These are phyloP conservation scores for Ecdyonurus torrentis DNA, from an alignment of 2,888 invertebrate genomes.

Conservation along the genomic window DNA sequence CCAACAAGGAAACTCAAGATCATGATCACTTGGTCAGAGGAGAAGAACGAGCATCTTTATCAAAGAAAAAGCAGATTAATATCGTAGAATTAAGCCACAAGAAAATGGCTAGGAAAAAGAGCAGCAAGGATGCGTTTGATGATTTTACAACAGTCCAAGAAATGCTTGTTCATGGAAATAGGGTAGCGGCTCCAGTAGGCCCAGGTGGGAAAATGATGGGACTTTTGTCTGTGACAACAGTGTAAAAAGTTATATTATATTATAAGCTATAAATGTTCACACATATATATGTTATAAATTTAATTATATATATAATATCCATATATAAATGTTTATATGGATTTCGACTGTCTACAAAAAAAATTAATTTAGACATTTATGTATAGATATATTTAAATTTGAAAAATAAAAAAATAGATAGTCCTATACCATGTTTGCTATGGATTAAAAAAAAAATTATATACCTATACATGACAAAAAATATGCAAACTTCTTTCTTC, in stretches of 20 bases:
- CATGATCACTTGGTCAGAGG: not conserved
- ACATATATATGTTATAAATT: not conserved
- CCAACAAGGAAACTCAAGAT: slow-evolving; percentile 12
- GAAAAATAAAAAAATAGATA: too few relatives aligned
- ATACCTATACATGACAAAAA: too few relatives aligned
- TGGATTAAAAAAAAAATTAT: not conserved
- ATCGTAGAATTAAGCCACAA: slow-evolving; percentile 23
- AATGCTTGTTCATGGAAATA: slow-evolving; percentile 36
- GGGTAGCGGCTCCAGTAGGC: slow-evolving; percentile 23
- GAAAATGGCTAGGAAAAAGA: slow-evolving; percentile 28
- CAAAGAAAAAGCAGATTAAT: not conserved
- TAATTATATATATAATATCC: not conserved
- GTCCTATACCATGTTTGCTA: not conserved
- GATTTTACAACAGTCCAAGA: slow-evolving; percentile 41
- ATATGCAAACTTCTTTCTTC: too few relatives aligned
- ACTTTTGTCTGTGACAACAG: slow-evolving; percentile 36
- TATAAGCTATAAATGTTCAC: not conserved
- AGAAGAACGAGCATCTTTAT: not conserved
- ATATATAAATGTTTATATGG: not conserved
- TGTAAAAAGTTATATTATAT: slow-evolving; percentile 21
- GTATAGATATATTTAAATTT: not conserved
- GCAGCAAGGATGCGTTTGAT: slow-evolving; percentile 21
- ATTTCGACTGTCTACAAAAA: too few relatives aligned
- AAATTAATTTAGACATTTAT: not conserved
- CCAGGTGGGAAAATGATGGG: slow-evolving; percentile 36